Evolutionary conservation across 2,888 invertebrate genomes (phyloP).

Genomic region (Melanophora roralis): DNA sequence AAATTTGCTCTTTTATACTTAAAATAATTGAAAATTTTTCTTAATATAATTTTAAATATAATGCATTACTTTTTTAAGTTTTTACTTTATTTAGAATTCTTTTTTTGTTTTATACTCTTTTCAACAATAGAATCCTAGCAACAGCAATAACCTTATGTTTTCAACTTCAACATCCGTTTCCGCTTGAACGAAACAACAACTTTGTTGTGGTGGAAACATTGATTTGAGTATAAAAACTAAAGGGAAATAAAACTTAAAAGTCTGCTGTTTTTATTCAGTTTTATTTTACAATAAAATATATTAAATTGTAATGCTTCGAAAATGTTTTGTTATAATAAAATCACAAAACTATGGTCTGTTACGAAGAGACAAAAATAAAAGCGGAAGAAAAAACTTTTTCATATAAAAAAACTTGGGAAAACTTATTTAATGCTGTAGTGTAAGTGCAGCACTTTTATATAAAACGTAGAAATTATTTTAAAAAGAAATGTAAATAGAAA

Average conservation of each 20-base stretch:
- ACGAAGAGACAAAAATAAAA: neutral
- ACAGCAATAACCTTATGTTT: constrained; percentile 53
- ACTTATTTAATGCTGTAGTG: neutral
- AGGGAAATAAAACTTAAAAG: constrained; percentile 34
- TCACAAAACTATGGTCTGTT: constrained; percentile 20
- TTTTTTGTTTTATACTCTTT: neutral
- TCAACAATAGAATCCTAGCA: neutral
- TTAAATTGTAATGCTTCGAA: constrained; percentile 8
- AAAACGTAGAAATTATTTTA: too few species aligned
- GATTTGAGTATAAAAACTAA: constrained; percentile 4
- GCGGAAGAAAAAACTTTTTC: neutral
- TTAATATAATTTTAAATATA: neutral
- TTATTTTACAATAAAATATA: neutral
- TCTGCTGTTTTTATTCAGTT: neutral
- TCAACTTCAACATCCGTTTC: constrained; percentile 53
- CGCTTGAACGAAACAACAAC: constrained; percentile 42
- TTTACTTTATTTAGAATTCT: neutral
- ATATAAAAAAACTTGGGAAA: neutral
- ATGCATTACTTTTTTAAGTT: neutral
- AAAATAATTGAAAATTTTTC: neutral
- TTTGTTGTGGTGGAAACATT: constrained; percentile 37
- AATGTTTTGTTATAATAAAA: constrained; percentile 29
- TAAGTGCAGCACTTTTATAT: constrained; percentile 1
- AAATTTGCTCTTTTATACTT: too few species aligned
- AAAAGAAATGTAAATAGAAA: too few species aligned